phyloP scores from a whole-genome alignment of 2,797 vertebrate genomes.

The Galaxias olidus region DNA sequence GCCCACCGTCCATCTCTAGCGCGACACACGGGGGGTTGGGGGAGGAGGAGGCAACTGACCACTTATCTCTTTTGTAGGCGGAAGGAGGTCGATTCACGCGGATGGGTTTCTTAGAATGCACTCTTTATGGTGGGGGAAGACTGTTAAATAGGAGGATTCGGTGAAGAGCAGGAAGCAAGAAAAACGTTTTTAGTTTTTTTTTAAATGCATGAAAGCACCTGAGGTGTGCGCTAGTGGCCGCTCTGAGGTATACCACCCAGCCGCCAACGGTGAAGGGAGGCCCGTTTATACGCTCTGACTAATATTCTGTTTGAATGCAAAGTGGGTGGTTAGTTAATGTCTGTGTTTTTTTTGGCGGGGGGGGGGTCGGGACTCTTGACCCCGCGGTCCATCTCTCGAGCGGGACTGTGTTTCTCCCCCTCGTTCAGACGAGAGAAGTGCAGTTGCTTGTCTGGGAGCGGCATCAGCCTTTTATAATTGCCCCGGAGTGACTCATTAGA shows the following conservation, averaged over 20 bases:
- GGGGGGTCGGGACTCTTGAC: not conserved
- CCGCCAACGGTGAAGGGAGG: not conserved
- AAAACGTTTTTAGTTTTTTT: constrained; percentile 31
- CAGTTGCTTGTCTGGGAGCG: not conserved
- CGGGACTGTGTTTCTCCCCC: not conserved
- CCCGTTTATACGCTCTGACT: constrained; percentile 14
- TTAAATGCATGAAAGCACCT: constrained; percentile 63
- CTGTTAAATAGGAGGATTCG: constrained; percentile 40
- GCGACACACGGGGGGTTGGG: not conserved
- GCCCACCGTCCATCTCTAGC: no score
- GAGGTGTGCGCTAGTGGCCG: constrained; percentile 8
- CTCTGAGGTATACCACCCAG: constrained; percentile 30
- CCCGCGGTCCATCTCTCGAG: constrained; percentile 2
- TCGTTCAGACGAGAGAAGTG: not conserved
- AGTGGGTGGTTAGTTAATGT: not conserved
- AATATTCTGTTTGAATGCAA: constrained; percentile 14
- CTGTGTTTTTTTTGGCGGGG: no score
- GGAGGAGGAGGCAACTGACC: constrained; percentile 32
- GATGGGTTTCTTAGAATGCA: constrained; percentile 53
- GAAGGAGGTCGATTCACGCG: constrained; percentile 56
- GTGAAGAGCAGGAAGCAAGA: constrained; percentile 28
- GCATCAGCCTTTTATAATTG: constrained; percentile 5
- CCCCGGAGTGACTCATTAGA: not conserved
- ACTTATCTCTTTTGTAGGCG: constrained; percentile 65
- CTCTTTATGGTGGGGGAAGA: constrained; percentile 63